Percentiles rank a stretch among this genome's conserved stretches.
Conservation (phyloP, 2,888 invertebrate genomes). For the Smittia aterrima region DNA sequence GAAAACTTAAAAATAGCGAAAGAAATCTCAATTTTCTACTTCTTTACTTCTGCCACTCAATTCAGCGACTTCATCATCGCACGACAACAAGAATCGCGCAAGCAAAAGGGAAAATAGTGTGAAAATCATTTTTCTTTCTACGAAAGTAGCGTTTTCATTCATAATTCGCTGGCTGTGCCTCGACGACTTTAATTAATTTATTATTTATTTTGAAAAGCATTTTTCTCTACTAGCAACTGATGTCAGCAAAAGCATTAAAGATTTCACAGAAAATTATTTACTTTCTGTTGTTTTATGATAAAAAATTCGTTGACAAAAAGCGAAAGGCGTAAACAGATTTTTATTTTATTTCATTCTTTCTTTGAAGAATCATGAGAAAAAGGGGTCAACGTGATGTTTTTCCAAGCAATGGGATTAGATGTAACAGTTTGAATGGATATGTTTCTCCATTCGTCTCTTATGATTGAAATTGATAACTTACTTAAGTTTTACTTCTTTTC, state of each 20-base stretch:
- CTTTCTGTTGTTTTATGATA: not conserved
- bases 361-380: not conserved
- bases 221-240: not conserved
- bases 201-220: slow-evolving; percentile 18
- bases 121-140: not conserved
- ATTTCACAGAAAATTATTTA: slow-evolving; percentile 1
- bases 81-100: not conserved
- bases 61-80: slow-evolving; percentile 1
- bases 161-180: not conserved
- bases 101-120: not conserved
- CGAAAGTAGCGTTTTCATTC: slow-evolving; percentile 1
- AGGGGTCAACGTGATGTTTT: slow-evolving; percentile 17
- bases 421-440: not conserved
- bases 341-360: not conserved
- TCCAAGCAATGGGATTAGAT: not conserved
- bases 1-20: slow-evolving; percentile 3
- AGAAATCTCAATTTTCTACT: not conserved
- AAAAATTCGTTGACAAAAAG: too few relatives aligned
- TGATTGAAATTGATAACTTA: too few relatives aligned
- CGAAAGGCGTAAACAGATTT: not conserved
- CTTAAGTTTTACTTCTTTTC: too few relatives aligned
- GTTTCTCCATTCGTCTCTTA: too few relatives aligned
- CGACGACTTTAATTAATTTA: slow-evolving; percentile 4
- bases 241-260: slow-evolving; percentile 10
- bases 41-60: not conserved